Conservation (phyloP, 2,113 vertebrate species). For the Pseudolaguvia tuberculata region DNA sequence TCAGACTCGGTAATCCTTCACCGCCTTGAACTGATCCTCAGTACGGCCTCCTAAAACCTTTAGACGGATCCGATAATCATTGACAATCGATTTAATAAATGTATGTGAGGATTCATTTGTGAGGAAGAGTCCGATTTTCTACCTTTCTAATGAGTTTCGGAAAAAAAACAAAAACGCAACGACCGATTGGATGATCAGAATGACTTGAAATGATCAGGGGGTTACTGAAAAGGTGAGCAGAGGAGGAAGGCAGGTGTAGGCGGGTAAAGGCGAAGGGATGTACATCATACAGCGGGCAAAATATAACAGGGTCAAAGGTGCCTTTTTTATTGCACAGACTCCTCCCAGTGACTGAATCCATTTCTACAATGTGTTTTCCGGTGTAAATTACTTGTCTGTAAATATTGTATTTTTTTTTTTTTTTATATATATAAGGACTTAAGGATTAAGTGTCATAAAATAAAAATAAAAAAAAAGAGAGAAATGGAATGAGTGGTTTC, state of each 20-base stretch:
- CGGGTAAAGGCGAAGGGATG: slow-evolving; percentile 10
- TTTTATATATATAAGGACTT: no score
- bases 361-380: slow-evolving; percentile 66
- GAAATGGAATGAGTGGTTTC: neutral
- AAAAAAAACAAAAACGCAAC: neutral
- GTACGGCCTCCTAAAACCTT: slow-evolving; percentile 3
- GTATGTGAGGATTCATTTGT: neutral
- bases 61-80: neutral
- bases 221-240: slow-evolving; percentile 1
- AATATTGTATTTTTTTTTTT: slow-evolving; percentile 66
- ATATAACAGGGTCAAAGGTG: slow-evolving; percentile 66
- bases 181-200: neutral
- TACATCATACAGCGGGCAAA: slow-evolving; percentile 39
- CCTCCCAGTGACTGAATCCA: slow-evolving; percentile 63
- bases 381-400: slow-evolving; percentile 66
- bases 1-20: slow-evolving; percentile 13
- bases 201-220: neutral
- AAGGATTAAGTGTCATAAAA: slow-evolving; percentile 53
- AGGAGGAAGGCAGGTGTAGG: slow-evolving; percentile 6
- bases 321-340: slow-evolving; percentile 65
- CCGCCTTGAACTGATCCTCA: slow-evolving; percentile 7
- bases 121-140: neutral
- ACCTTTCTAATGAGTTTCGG: neutral
- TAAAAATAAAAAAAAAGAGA: slow-evolving; percentile 9
- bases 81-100: neutral